Evolutionary conservation across 1,140 invertebrate genomes (phyloP), one percentile per base, ranked within the genome.

Genomic region (Lasioglossum albipes): DNA sequence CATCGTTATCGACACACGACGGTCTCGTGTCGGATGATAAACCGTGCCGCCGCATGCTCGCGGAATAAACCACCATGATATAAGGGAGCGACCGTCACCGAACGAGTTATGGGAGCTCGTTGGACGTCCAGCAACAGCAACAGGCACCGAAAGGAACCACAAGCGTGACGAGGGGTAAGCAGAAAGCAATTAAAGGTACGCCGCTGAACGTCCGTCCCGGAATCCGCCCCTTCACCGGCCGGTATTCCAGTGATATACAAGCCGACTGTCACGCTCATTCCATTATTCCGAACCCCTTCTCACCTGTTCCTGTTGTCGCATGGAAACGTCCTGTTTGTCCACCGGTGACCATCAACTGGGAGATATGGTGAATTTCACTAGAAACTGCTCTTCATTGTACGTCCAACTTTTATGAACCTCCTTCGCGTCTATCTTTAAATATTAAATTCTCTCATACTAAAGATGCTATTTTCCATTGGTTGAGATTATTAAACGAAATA

Each of bases 11-110:
- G 77, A 83, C 70, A 72, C 49, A 74, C 64, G 31, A 69, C 45
- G 68, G 69, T 57, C 57, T 67, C 74, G 49, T 31, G 65, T 36
- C 6, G 61, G 16, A 86, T 86, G 85, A 87, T 86, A 84, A 86
- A 87, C 75, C 52, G 85, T 68, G 49, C 27, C 66, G 62, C 27
- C 4, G 82, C 84, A 87, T 87, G 82, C 84, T 79, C 75, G 72
- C 36, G 62, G 71, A 86, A 84, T 87, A 87, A 79, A 86, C 42
- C 82, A 80, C 45, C 62, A 65, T 81, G 85, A 86, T 86, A 86
- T 87, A 87, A 84, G 81, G 67, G 84, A 52, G 70, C 76, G 73
- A 83, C 62, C 45, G 59, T 27, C 77, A 13, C 13, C 45, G 45
- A 80, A 83, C 57, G 52, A 87, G 74, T 86, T 83, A 86, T 79